Percentiles rank a stretch among this genome's conserved stretches.
Conservation (phyloP, 2,888 invertebrate genomes). For the Dicyrtoma fusca region DNA sequence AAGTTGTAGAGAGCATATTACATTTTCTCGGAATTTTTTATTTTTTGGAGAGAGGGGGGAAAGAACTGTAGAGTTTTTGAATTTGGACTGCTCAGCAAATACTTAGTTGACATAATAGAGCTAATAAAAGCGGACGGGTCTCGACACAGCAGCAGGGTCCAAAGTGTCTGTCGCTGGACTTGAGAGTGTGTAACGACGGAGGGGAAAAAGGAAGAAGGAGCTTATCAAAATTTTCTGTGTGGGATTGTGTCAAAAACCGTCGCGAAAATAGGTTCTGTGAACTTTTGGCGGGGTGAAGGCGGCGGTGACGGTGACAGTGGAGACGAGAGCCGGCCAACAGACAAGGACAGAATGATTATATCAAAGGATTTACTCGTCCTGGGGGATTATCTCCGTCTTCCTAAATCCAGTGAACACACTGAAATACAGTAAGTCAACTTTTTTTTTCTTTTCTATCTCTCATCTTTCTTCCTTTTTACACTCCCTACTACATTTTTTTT, state of each 20-base stretch:
- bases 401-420: constrained; percentile 51
- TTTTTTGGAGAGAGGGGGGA: no score
- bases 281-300: constrained; percentile 35
- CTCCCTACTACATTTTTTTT: no score
- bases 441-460: constrained; percentile 16
- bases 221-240: constrained; percentile 1
- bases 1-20: no score
- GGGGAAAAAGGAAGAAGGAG: constrained; percentile 12
- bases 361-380: constrained; percentile 54
- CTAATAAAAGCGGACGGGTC: no score
- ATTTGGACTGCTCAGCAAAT: no score
- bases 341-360: constrained; percentile 51
- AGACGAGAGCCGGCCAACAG: constrained; percentile 28
- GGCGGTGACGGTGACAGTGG: constrained; percentile 28
- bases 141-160: constrained; percentile 1
- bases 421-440: constrained; percentile 52
- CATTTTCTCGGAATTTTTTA: no score
- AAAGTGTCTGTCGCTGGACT: no score
- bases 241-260: constrained; percentile 14
- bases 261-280: constrained; percentile 38
- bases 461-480: not conserved
- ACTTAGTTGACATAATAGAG: no score
- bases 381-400: constrained; percentile 56
- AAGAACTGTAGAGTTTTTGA: no score
- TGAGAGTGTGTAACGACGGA: constrained; percentile 7